phyloP scores from a whole-genome alignment of 2,888 invertebrate genomes.

The Epinotia bilunana region DNA sequence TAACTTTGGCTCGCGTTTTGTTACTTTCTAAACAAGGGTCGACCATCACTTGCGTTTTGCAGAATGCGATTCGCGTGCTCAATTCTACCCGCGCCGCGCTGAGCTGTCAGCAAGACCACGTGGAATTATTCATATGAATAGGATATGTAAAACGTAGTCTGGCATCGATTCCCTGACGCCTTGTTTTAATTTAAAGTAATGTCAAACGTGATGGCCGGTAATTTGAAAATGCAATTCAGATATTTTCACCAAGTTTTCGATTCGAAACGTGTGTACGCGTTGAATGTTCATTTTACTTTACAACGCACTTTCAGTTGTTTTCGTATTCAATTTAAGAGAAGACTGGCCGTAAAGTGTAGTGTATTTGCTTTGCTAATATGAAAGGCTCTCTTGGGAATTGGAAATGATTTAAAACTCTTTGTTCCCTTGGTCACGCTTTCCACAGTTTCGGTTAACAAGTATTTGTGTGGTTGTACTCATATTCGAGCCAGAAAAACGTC shows the following conservation, averaged over 20 bases:
- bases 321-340: conserved; percentile 17
- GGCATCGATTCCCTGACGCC: neutral
- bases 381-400: neutral
- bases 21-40: conserved; percentile 37
- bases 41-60: neutral
- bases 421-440: neutral
- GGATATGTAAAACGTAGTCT: neutral
- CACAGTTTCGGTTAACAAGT: neutral
- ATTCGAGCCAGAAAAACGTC: neutral
- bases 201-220: conserved; percentile 13
- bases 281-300: conserved; percentile 8
- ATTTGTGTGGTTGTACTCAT: neutral
- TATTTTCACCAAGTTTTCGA: neutral
- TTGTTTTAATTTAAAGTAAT: conserved; percentile 23
- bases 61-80: neutral
- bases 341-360: neutral
- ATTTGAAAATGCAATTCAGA: conserved; percentile 16
- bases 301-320: conserved; percentile 22
- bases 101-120: neutral
- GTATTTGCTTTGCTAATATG: conserved; percentile 25
- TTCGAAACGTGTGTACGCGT: neutral
- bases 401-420: conserved; percentile 14
- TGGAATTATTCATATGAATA: neutral
- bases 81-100: neutral
- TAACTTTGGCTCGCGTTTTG: conserved; percentile 19